Base-by-base conservation (phyloP, 2,113 vertebrate species). In the Paedocypris sp. region DNA sequence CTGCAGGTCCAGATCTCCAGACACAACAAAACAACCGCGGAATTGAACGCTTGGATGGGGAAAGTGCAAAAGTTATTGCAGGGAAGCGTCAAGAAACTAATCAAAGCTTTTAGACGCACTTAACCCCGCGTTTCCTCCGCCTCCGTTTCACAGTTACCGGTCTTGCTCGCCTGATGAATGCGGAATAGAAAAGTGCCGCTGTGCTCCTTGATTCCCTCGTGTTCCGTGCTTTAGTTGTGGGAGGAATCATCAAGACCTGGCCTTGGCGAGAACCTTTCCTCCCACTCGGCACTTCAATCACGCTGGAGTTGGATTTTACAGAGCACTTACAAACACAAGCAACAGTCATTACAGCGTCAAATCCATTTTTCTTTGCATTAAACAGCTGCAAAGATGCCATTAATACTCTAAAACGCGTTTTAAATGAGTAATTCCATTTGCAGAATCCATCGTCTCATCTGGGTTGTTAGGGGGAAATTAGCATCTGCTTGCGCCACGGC, bases 81-180 rank as follows among this genome's bases (percentile, higher is more conserved):
- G 29, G 39, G 31, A 64, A 54, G 31, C 1, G 42, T 64, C 66
- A 62, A 60, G 51, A 49, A 49, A 36, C 18, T 62, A 61, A 61
- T 60, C 50, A 67, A 67, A 62, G 35, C 58, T 56, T 67, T 67
- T 53, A 60, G 49, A 46, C 20, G 59, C 66, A 67, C 66, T 67
- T 67, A 62, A 56, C 31, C 41, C 28, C 53, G 32, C 20, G 25
- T n/a, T 43, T 43, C 53, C 53, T 32, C 53, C 53, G 18, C 53
- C 53, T 43, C 39, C 6, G 1, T 22, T 8, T 3, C 28, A 43
- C 15, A 43, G 53, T 58, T 58, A 13, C 38, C 7, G 32, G 38
- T 15, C 6, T 2, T 23, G 38, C 53, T 42, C 5, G 15, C 11
- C 53, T 58, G 53, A 58, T 41, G 39, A 52, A 13, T 23, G 48